These are phyloP conservation scores for Lordiphosa mommai DNA, from an alignment of 1,140 invertebrate genomes.

Conservation along the genomic window DNA sequence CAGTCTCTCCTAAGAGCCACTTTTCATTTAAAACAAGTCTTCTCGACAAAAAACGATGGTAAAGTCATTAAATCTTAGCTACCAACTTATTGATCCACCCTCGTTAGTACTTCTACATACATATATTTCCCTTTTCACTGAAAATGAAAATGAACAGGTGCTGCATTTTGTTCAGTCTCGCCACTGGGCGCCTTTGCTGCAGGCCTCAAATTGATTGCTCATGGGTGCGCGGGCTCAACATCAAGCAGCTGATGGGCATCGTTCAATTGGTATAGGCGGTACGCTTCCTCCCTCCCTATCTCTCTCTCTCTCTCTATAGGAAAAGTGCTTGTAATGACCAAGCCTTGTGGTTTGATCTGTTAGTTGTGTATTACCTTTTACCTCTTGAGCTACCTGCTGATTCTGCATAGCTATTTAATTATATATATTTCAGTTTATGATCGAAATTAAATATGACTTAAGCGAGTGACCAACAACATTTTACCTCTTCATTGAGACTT, in stretches of 20 bases:
- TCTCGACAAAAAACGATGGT: too few relatives aligned
- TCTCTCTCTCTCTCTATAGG: background rate
- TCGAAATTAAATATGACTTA: constrained; percentile 37
- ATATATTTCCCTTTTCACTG: constrained; percentile 1
- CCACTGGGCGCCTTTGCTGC: constrained; percentile 21
- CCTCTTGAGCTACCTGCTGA: too few relatives aligned
- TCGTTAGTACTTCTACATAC: constrained; percentile 18
- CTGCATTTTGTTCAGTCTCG: constrained; percentile 18
- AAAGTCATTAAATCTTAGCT: too few relatives aligned
- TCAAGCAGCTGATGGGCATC: constrained; percentile 54
- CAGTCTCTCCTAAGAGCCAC: too few relatives aligned
- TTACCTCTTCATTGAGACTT: constrained; percentile 40
- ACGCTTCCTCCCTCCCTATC: background rate
- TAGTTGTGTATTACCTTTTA: constrained; percentile 1
- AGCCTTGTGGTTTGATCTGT: constrained; percentile 11
- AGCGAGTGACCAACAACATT: constrained; percentile 44
- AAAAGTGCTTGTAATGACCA: constrained; percentile 1
- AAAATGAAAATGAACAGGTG: constrained; percentile 47
- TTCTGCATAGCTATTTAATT: too few relatives aligned
- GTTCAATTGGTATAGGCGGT: constrained; percentile 51
- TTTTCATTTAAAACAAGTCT: too few relatives aligned
- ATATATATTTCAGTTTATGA: too few relatives aligned
- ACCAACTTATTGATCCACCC: background rate
- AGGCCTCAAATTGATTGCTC: constrained; percentile 64
- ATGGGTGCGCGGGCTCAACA: constrained; percentile 24